These are phyloP conservation scores for Mungos mungo DNA, from an alignment of 2,113 vertebrate species.

Conservation along the genomic window DNA sequence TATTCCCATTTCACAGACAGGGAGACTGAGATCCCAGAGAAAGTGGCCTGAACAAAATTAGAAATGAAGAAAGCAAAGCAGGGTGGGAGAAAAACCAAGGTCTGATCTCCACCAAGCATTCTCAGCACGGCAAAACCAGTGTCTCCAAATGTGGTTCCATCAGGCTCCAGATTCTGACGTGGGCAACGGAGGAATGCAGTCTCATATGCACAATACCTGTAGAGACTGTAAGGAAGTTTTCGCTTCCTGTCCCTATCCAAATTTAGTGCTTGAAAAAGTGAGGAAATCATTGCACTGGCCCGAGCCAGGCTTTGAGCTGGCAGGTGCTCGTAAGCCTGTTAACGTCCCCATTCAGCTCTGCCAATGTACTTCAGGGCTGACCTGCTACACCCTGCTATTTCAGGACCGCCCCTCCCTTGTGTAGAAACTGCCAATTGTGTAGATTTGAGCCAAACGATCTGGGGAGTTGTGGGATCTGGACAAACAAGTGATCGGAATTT, in stretches of 20 bases:
- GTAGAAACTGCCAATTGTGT: conserved; percentile 67
- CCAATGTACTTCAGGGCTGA: conserved; percentile 65
- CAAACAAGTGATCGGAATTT: conserved; percentile 66
- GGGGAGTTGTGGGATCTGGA: conserved; percentile 64
- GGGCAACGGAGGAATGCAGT: neutral
- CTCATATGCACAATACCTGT: neutral
- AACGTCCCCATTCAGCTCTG: conserved; percentile 60
- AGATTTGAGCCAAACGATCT: conserved; percentile 73
- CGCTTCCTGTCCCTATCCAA: conserved; percentile 43
- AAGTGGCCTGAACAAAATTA: neutral
- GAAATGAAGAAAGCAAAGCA: neutral
- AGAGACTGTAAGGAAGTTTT: neutral
- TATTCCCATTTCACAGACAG: conserved; percentile 2
- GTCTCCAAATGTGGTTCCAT: neutral
- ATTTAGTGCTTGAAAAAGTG: conserved; percentile 65
- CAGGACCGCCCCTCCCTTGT: conserved; percentile 55
- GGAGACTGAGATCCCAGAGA: neutral
- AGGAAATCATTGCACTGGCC: conserved; percentile 56
- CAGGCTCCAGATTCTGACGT: neutral
- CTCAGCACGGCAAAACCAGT: neutral
- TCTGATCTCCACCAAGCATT: neutral
- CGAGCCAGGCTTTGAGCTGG: conserved; percentile 11
- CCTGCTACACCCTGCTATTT: conserved; percentile 65
- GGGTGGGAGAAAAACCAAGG: neutral
- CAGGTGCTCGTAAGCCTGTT: conserved; percentile 45